Evolutionary conservation across 2,113 vertebrate genomes (phyloP).

Genomic region (Terrapene triunguis): DNA sequence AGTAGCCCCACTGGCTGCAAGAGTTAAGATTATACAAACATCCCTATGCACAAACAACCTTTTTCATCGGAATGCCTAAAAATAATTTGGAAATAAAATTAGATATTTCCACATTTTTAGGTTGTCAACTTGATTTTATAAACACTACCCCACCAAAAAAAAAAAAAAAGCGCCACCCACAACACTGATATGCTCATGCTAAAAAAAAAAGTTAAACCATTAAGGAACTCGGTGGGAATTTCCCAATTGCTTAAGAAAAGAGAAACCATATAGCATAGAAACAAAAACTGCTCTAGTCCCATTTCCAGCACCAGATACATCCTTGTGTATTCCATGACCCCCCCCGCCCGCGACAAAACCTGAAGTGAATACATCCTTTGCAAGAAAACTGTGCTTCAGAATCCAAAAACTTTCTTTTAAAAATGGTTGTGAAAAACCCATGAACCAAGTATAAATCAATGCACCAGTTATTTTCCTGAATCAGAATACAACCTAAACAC

Average conservation of each 20-base stretch:
- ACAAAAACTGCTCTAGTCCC: background rate
- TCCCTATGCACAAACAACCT: background rate
- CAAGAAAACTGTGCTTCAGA: fast-evolving
- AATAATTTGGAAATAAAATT: background rate
- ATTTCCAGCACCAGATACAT: background rate
- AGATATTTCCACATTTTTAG: background rate
- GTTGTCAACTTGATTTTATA: background rate
- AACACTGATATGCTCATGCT: background rate
- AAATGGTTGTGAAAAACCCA: fast-evolving
- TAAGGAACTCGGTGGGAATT: background rate
- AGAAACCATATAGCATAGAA: background rate
- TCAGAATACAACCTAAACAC: background rate
- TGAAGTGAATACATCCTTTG: fast-evolving
- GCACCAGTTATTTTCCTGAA: too few relatives aligned
- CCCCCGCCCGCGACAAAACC: background rate
- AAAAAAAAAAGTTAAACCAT: too few relatives aligned
- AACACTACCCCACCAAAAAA: background rate
- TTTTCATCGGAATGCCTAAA: background rate
- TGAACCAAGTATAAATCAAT: fast-evolving
- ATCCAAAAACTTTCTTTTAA: fast-evolving
- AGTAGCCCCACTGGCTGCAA: background rate
- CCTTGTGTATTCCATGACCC: background rate
- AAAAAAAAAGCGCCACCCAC: background rate
- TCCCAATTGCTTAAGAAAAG: background rate
- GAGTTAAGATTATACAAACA: background rate